A percentile compares a stretch with the other conserved stretches of the same genome.
phyloP scores from a whole-genome alignment of 2,797 vertebrate species.

The Eutrigla gurnardus region DNA sequence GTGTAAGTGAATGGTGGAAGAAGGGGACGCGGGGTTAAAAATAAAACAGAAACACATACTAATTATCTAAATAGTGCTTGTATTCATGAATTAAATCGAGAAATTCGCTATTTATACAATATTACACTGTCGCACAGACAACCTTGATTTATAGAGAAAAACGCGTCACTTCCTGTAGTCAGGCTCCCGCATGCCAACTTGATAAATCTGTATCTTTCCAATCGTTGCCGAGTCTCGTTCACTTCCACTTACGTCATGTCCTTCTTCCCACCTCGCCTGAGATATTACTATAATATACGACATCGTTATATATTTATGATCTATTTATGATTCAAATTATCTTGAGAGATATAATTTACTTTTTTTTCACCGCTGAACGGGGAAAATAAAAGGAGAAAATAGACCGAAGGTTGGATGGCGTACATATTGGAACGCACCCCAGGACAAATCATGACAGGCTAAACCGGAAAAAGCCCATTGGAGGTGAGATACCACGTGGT shows the following conservation, averaged over 20 bases:
- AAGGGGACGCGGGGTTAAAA: accelerated
- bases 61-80: accelerated
- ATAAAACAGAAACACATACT: accelerated
- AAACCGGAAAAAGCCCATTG: slow-evolving; percentile 48
- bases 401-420: neutral
- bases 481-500: slow-evolving; percentile 46
- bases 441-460: slow-evolving; percentile 21
- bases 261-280: neutral
- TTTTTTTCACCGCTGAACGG: accelerated
- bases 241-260: neutral
- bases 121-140: accelerated
- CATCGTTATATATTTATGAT: no score
- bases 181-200: neutral
- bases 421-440: slow-evolving; percentile 45
- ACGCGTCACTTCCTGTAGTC: slow-evolving; percentile 33
- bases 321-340: accelerated
- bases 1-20: accelerated
- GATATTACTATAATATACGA: accelerated
- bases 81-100: accelerated
- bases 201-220: slow-evolving; percentile 75
- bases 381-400: neutral
- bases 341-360: accelerated
- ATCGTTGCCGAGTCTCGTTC: slow-evolving; percentile 47
- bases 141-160: neutral
- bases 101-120: accelerated